Base-by-base conservation (phyloP, 2,888 invertebrate genomes). In the Drosophila siamana region DNA sequence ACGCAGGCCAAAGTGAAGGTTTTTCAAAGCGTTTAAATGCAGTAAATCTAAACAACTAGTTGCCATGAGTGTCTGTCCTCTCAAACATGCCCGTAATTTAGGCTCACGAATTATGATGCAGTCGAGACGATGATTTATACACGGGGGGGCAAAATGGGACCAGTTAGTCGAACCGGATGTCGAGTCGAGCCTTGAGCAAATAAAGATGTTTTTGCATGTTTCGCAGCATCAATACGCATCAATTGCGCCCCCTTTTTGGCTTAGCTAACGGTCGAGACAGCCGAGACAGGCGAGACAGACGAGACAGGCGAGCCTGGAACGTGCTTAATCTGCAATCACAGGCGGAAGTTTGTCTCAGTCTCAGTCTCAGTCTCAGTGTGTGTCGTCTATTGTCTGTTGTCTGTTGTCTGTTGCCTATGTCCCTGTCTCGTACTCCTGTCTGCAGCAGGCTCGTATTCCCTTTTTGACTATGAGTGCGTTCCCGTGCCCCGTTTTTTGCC, bases 241-340 rank as follows among this genome's bases (percentile, higher is more conserved):
- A 84, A 78, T 74, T 69, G 60, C 15, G 48, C 11, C 51, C 55
- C 46, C 60, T 2, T 33, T 30, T 30, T 40, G 50, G 38, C 47
- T 24, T 15, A 6, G n/a, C 11, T 28, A 19, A 3, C 24, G 11
- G n/a, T 0, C n/a, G 30, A 33, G 30, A 28, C 28, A 28, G 9
- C 38, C 46, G 33, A 69, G 59, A 40, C 66, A 74, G 86, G 59
- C 77, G 13, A 47, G 75, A 38, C n/a, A 13, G n/a, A 36, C 46
- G 33, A 69, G 59, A 40, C 66, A 74, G 86, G 59, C 77, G 19
- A 47, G 75, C 61, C 65, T 65, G 75, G 68, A 86, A 86, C 89
- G 86, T 89, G 86, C 86, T 83, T 89, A 83, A 86, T 86, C 86
- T 89, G 89, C 89, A 88, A 86, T 86, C 86, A 86, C 73, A 83